Conservation (phyloP, 2,113 vertebrate genomes). For the Corynorhinus townsendii region DNA sequence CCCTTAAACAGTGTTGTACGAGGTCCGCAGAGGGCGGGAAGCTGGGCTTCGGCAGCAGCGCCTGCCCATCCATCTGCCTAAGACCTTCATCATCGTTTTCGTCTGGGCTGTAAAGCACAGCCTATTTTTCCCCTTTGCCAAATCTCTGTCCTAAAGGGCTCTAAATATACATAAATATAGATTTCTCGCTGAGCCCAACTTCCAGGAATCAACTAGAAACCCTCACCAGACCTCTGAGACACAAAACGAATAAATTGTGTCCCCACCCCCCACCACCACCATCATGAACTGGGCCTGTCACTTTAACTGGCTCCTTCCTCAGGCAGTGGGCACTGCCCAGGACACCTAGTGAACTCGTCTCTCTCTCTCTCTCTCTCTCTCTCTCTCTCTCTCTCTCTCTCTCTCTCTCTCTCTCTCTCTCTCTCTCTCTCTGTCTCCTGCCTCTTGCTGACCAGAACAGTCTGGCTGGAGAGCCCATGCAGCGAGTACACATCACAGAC, state of each 20-base stretch:
- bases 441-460: conserved; percentile 67
- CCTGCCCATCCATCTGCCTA: background rate
- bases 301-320: background rate
- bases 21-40: background rate
- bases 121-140: conserved; percentile 37
- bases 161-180: conserved; percentile 44
- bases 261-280: background rate
- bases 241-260: background rate
- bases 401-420: background rate
- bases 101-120: conserved; percentile 3
- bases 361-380: background rate
- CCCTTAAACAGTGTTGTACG: fast-evolving
- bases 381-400: background rate
- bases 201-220: conserved; percentile 36
- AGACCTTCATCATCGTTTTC: background rate
- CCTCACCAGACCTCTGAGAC: background rate
- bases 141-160: conserved; percentile 42
- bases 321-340: background rate
- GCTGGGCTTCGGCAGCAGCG: background rate
- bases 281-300: background rate
- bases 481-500: conserved; percentile 60
- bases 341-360: background rate
- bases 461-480: conserved; percentile 65
- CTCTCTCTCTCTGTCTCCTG: conserved; percentile 3
- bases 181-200: conserved; percentile 36